Conservation (phyloP, 2,113 vertebrate genomes). For the Sciurus niger region DNA sequence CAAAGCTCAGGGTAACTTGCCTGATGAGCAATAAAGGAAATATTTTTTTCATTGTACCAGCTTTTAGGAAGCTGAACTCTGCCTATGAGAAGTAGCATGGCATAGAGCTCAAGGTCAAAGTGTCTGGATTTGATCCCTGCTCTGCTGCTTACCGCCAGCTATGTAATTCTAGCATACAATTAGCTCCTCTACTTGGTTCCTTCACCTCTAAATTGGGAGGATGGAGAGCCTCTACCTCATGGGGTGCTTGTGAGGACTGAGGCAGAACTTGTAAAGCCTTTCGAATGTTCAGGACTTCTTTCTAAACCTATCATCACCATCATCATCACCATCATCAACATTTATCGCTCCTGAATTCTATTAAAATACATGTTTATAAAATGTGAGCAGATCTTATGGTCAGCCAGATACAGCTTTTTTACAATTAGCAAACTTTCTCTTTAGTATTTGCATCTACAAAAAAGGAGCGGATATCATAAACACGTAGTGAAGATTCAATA, state of each 20-base stretch:
- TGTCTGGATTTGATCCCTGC: neutral
- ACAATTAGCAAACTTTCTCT: neutral
- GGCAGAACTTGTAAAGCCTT: neutral
- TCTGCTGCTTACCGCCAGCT: neutral
- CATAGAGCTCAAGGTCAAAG: neutral
- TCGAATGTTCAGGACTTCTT: neutral
- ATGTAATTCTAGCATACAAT: neutral
- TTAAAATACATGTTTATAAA: neutral
- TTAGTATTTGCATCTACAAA: conserved; percentile 17
- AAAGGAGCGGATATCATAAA: neutral
- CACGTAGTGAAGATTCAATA: neutral
- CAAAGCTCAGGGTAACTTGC: neutral
- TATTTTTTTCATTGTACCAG: neutral
- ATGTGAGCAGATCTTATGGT: neutral
- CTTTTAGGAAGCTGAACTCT: neutral
- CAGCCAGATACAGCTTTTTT: neutral
- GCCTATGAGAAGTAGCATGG: neutral
- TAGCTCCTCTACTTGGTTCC: neutral
- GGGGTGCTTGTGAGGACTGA: neutral
- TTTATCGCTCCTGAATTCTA: neutral
- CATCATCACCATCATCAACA: neutral
- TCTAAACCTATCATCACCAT: neutral
- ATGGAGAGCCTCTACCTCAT: neutral
- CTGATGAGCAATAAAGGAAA: neutral
- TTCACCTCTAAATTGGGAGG: neutral